Percentiles rank a stretch among this genome's conserved stretches.
phyloP scores from a whole-genome alignment of 92 coral and sea anemone species.

The Blastomussa wellsi region DNA sequence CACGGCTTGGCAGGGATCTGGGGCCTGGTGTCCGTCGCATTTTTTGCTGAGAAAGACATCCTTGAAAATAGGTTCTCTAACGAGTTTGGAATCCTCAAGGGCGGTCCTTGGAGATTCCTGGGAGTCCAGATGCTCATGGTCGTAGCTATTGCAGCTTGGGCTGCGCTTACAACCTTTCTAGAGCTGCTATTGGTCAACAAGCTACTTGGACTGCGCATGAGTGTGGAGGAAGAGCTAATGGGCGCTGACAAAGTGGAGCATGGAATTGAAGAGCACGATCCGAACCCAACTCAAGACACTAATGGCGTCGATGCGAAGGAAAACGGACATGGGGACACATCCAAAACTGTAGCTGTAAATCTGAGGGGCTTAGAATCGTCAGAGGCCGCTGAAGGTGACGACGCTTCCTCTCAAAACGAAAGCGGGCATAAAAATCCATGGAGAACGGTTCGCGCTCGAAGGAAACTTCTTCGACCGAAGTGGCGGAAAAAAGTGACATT shows the following conservation, averaged over 20 bases:
- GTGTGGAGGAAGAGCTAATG: slow-evolving; percentile 56
- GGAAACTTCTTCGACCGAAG: slow-evolving; percentile 20
- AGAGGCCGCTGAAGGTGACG: background rate
- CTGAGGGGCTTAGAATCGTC: background rate
- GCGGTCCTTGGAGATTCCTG: slow-evolving; percentile 73
- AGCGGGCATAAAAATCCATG: background rate
- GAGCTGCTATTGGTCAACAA: slow-evolving; percentile 65
- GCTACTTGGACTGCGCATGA: slow-evolving; percentile 70
- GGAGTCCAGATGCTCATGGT: slow-evolving; percentile 64
- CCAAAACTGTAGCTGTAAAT: background rate
- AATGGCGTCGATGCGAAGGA: background rate
- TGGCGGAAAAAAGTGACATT: slow-evolving; percentile 9
- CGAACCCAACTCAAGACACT: background rate
- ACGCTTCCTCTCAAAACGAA: background rate
- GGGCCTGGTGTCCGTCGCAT: slow-evolving; percentile 84
- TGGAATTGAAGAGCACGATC: slow-evolving; percentile 38
- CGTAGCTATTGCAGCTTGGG: slow-evolving; percentile 56
- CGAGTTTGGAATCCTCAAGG: slow-evolving; percentile 69
- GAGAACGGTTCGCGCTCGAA: background rate
- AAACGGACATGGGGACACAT: background rate
- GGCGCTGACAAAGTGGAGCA: slow-evolving; percentile 80
- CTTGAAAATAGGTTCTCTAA: slow-evolving; percentile 46
- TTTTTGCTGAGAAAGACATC: slow-evolving; percentile 69
- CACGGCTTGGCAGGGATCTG: slow-evolving; percentile 80
- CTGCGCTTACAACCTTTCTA: slow-evolving; percentile 51